Evolutionary conservation across 2,797 vertebrate genomes (phyloP).

Genomic region (Chaetodon trifasciatus): DNA sequence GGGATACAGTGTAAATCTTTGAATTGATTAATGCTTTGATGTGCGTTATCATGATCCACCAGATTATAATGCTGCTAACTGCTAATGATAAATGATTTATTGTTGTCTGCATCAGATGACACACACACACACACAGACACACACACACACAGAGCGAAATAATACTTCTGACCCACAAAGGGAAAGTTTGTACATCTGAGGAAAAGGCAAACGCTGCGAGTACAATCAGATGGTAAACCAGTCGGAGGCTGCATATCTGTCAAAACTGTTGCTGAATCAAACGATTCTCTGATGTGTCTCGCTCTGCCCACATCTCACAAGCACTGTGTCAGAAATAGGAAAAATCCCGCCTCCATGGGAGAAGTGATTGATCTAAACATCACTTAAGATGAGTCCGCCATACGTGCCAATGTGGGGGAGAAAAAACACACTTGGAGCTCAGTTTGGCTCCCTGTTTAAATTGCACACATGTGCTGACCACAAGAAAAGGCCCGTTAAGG

Average conservation of each 20-base stretch:
- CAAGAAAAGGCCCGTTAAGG: slow-evolving; percentile 87
- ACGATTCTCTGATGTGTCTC: slow-evolving; percentile 75
- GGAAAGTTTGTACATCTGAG: slow-evolving; percentile 49
- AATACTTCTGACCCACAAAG: slow-evolving; percentile 19
- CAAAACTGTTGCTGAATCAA: slow-evolving; percentile 68
- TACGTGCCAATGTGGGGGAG: slow-evolving; percentile 72
- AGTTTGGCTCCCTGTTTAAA: slow-evolving; percentile 82
- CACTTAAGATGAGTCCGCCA: slow-evolving; percentile 68
- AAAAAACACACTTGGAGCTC: slow-evolving; percentile 68
- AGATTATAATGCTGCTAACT: neutral
- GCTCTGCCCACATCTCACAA: slow-evolving; percentile 77
- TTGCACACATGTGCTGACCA: slow-evolving; percentile 87
- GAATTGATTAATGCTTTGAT: slow-evolving; percentile 15
- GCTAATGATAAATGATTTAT: slow-evolving; percentile 21
- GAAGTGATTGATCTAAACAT: slow-evolving; percentile 82
- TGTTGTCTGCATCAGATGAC: slow-evolving; percentile 24
- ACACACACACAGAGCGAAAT: slow-evolving; percentile 36
- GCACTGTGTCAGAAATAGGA: slow-evolving; percentile 78
- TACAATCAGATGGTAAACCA: slow-evolving; percentile 61
- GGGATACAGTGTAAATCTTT: neutral
- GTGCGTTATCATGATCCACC: neutral
- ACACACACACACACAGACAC: slow-evolving; percentile 3
- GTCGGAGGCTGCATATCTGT: slow-evolving; percentile 58
- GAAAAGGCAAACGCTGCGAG: slow-evolving; percentile 51
- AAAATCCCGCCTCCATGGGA: slow-evolving; percentile 72